Base-by-base conservation (phyloP, 2,113 vertebrate genomes). In the Camelus dromedarius region DNA sequence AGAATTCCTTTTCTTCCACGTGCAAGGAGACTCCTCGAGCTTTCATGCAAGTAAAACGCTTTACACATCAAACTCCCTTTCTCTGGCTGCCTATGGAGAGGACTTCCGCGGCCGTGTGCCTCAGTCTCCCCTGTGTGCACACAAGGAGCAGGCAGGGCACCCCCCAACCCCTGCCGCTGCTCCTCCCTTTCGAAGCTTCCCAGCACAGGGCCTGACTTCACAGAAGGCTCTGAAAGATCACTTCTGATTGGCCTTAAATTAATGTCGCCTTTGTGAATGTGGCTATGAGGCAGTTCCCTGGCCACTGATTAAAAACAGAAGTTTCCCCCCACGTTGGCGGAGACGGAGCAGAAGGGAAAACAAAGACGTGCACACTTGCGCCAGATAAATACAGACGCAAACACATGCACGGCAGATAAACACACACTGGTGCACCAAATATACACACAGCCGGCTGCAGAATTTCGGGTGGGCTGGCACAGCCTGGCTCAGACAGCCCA, bases 311-410 rank as follows among this genome's bases (percentile, higher is more conserved):
- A 89, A 79, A 97, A 96, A 92, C 97, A 98, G 95, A 98, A 97
- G 93, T 96, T 92, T 88, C 87, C 91, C 91, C 89, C 92, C 85
- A 62, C 48, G 19, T 90, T 95, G 13, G 1, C 5, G 2, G 96
- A 96, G 97, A 96, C 2, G 0, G 66, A 96, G 92, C 96, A 98
- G 96, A 97, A 97, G 96, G 96, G 85, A 93, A 97, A 94, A 97
- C 96, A 97, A 96, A 97, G 96, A 96, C 70, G 35, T 24, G 67
- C 94, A 56, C 72, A 46, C 87, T 83, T 14, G 19, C 0, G 66
- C 94, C 95, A 96, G 94, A 97, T 93, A 96, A 95, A 95, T 80
- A 95, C 96, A 92, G 94, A 96, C 84, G 80, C 94, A 93, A 92
- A 96, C 94, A 96, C 87, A 76, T 3, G 76, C 76, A 9, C 6